Base-by-base conservation (phyloP, 2,113 vertebrate genomes). In the Seriola dumerili region DNA sequence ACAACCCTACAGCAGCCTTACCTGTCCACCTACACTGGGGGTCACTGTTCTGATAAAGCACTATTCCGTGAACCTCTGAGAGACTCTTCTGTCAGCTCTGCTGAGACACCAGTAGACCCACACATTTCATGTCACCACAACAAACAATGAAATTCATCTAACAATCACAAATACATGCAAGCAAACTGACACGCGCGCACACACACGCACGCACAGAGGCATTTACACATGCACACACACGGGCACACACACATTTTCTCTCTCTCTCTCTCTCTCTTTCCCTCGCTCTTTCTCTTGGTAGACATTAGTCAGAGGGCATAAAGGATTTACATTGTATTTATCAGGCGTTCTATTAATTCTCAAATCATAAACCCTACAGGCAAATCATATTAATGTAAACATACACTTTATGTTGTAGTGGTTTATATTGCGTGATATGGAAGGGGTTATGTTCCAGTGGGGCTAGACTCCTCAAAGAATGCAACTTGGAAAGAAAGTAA, bases 341-440 rank as follows among this genome's bases (percentile, higher is more conserved):
- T 91, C 90, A 86, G 84, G 36, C 78, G 42, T 88, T 81, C 88
- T 92, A 87, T 85, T 80, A 84, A 88, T 91, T 86, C 92, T 89
- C 86, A 91, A 94, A 92, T 89, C 66, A 87, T 69, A 89, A 90
- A 93, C 84, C 89, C 90, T 93, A 91, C 87, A 90, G 90, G 93
- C 86, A 88, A 94, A 91, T 94, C 84, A 93, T 90, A 95, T 93
- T 88, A 79, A 95, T 96, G 95, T 96, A 96, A 96, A 96, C 94
- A 95, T 93, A 95, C 94, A 95, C 94, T 92, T 95, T 94, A 95
- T 92, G 94, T 92, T 88, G 87, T 90, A 95, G 91, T 95, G 94
- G 91, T 94, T 96, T 94, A 95, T 96, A 96, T 95, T 94, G 93
- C 89, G 85, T 95, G 94, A 95, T 85, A 92, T 87, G 89, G 86